Evolutionary conservation across 1,140 invertebrate genomes (phyloP).

Genomic region (Hyles vespertilio): DNA sequence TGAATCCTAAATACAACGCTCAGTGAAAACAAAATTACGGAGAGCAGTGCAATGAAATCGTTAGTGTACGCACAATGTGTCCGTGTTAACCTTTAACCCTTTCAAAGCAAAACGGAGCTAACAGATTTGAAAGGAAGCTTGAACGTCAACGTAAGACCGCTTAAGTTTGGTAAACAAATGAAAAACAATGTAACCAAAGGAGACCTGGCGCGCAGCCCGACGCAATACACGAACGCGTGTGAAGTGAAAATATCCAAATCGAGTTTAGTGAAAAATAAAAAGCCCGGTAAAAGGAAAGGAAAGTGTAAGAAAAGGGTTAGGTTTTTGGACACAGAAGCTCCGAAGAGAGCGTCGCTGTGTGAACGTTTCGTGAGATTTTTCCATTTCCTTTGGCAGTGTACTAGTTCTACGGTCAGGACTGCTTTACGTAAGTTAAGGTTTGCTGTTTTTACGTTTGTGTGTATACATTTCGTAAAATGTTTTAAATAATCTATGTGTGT

Average conservation of each 20-base stretch:
- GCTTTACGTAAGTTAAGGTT: conserved; percentile 45
- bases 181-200: conserved; percentile 35
- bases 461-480: no score
- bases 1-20: no score
- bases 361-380: conserved; percentile 48
- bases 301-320: conserved; percentile 54
- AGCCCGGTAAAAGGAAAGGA: conserved; percentile 28
- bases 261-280: conserved; percentile 48
- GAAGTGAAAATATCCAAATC: conserved; percentile 45
- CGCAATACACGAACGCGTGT: conserved; percentile 7
- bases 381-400: conserved; percentile 45
- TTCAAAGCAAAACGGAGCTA: conserved; percentile 28
- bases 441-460: conserved; percentile 12
- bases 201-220: conserved; percentile 13
- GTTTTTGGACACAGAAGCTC: conserved; percentile 40
- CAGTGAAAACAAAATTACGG: no score
- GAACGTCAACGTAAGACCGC: conserved; percentile 20
- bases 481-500: no score
- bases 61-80: no score
- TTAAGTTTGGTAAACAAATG: conserved; percentile 30
- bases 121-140: conserved; percentile 22
- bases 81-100: no score
- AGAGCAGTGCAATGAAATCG: no score
- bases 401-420: conserved; percentile 36
- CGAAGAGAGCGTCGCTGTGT: conserved; percentile 35